Base-by-base conservation (phyloP, 2,888 invertebrate genomes). In the Zaprionus obscuricornis region DNA sequence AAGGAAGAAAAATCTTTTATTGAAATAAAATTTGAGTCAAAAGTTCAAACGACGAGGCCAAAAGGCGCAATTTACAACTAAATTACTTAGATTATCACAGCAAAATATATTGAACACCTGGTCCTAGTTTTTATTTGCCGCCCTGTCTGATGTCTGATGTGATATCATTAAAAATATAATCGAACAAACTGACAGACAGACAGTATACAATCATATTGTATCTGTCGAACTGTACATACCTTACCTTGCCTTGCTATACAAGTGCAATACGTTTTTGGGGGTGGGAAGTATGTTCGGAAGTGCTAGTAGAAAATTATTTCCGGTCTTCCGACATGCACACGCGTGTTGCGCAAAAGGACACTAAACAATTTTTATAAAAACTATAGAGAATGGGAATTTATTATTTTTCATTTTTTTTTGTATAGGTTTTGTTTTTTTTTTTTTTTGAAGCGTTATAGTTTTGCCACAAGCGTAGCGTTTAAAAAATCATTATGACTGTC, bases 21-120 rank as follows among this genome's bases (percentile, higher is more conserved):
- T 36, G 14, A 45, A 45, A 37, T 37, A 43, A 29, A 13, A 16
- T 40, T 51, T 34, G 14, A 31, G 22, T 40, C 57, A 59, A 43
- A 56, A 71, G 76, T 74, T 74, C 73, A 77, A 81, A 37, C 54
- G 67, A 10, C 47, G 43, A 49, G 77, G 73, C 59, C 73, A 79
- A 77, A 66, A 58, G 68, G 71, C 63, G 50, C 73, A 67, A 74
- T 75, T 73, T 51, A 63, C 50, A 62, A 56, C 60, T 66, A 65
- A 74, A 75, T 78, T 74, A 75, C 64, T 46, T 67, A 74, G n/a
- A 59, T 85, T 87, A 88, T 87, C 87, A n/a, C n/a, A 73, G 68
- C 67, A 70, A 59, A 73, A 69, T 66, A 62, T 82, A 88, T 88
- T 76, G 88, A 88, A 88, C 88, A 88, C 88, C 88, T 89, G 88